These are phyloP conservation scores for Steinernema carpocapsae DNA, from an alignment of 2,888 invertebrate genomes.

Conservation along the genomic window DNA sequence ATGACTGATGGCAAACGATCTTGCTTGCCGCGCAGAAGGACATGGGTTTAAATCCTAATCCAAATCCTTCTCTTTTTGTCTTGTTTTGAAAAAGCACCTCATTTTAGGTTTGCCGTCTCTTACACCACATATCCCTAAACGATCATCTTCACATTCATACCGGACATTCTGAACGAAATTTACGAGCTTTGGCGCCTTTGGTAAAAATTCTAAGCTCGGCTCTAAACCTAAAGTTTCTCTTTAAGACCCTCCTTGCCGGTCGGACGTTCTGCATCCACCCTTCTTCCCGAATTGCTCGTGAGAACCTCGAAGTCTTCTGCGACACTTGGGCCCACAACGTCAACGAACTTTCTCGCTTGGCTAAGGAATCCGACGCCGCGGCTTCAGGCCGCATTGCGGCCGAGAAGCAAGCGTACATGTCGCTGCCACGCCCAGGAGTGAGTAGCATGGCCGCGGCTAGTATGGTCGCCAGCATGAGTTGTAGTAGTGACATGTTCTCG, in stretches of 20 bases:
- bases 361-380: constrained; percentile 68
- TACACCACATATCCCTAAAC: constrained; percentile 91
- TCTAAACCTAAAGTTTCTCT: neutral
- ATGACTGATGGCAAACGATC: too few relatives aligned
- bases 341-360: constrained; percentile 76
- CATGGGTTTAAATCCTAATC: too few relatives aligned
- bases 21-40: too few relatives aligned
- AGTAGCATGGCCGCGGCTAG: constrained; percentile 55
- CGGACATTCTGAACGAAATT: constrained; percentile 91
- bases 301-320: constrained; percentile 82
- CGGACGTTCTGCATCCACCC: constrained; percentile 89
- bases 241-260: constrained; percentile 83
- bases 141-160: constrained; percentile 93
- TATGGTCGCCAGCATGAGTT: constrained; percentile 30
- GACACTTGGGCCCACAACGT: constrained; percentile 75
- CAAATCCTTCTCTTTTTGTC: neutral
- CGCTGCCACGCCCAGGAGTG: constrained; percentile 91
- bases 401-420: constrained; percentile 86
- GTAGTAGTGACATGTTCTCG: constrained; percentile 33
- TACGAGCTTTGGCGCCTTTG: constrained; percentile 93
- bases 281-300: constrained; percentile 90
- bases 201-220: constrained; percentile 56
- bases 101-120: constrained; percentile 86
- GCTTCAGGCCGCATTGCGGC: constrained; percentile 68
- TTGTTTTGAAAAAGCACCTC: neutral